Evolutionary conservation across 92 coral and sea anemone genomes (phyloP), one percentile per base, ranked within the genome.

Genomic region (Scolanthus callimorphus): DNA sequence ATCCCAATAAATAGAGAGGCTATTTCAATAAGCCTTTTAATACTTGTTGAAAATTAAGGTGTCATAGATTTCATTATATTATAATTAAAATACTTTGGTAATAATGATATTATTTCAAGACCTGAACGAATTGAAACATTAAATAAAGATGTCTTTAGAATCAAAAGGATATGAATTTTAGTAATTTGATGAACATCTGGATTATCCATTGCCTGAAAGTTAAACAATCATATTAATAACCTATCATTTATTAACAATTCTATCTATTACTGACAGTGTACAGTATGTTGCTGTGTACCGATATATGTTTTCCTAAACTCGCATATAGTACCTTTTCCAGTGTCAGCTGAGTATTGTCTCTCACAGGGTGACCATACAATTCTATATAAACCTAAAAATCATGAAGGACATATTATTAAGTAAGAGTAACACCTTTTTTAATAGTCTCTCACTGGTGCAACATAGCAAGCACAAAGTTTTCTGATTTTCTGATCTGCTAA

Each of bases 141-240:
- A 8, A 20, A 34, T 34, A 34, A 34, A 34, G 15, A 34, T 34
- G 41, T 15, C 6, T 34, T 6, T 6, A 34, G 41, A 15, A 34
- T n/a, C n/a, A 34, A 34, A 84, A 92, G 98, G 98, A 92, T 92
- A 92, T 92, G 98, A 57, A 66, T 65, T 69, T 67, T 80, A 17
- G 91, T 70, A 57, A 34, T 69, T 41, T 48, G 49, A 29, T 88
- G 89, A 17, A 92, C 96, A 46, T 79, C 80, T 20, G 60, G 28
- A 43, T 88, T 87, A 81, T 92, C 98, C 80, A 85, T 63, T 1
- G 96, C 96, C 97, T 91, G 34, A 34, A 34, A 34, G 43, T 34
- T 6, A 34, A 34, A 15, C 43, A 34, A 34, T 15, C 43, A 6
- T 34, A 34, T 34, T 34, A 6, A 34, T 6, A 6, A 6, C 15